Base-by-base conservation (phyloP, 2,113 vertebrate species). In the Melanerpes aurifrons region DNA sequence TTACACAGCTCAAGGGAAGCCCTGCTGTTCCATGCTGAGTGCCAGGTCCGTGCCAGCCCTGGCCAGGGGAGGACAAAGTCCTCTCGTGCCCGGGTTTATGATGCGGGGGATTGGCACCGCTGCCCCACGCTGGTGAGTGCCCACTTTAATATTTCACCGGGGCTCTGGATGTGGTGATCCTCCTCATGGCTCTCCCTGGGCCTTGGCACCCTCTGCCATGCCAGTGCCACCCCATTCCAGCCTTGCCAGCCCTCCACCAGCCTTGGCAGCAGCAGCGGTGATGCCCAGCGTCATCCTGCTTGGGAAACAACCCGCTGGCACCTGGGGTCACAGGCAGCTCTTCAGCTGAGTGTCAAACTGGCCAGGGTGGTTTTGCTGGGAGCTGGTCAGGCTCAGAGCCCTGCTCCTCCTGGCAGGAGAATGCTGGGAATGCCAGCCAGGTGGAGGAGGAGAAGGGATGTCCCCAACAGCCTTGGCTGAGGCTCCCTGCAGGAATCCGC, bases 131-230 rank as follows among this genome's bases (percentile, higher is more conserved):
- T 61, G 80, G 74, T 62, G 86, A 92, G 92, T 10, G 10, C 87
- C 48, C 3, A 69, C 79, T 96, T 96, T 84, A 94, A 95, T 96
- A 81, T 91, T 91, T 92, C 92, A 94, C 96, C 59, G 18, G 66
- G 37, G 12, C 69, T 90, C 74, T 0, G 12, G 75, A 83, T 83
- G 35, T 0, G 2, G 68, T 85, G 84, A 87, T 83, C 93, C 70
- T 76, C 88, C 0, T 4, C 15, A 31, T 3, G 20, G 43, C 89
- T 57, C 77, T 45, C 56, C 35, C 40, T 77, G 87, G 47, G 70
- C 66, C 53, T 12, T 0, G 1, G 75, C 31, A 12, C 64, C 50
- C 71, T 89, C 43, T 0, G 0, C 0, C 50, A 25, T 53, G 50
- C 50, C 50, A 53, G 50, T 22, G 21, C 50, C 22, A 25, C 50